Evolutionary conservation across 2,797 vertebrate species (phyloP).

Genomic region (Ctenopoma multispine): DNA sequence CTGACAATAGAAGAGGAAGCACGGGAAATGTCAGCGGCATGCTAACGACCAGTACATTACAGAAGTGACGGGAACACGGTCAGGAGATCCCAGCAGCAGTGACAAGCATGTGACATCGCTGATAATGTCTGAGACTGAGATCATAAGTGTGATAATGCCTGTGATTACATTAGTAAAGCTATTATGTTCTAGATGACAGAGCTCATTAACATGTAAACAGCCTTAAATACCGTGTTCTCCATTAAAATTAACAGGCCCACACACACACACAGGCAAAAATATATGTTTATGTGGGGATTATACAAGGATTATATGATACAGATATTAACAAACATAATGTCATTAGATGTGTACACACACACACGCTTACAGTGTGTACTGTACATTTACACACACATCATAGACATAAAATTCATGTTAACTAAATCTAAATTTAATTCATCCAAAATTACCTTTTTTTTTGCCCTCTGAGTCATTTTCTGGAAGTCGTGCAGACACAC

Average conservation of each 20-base stretch:
- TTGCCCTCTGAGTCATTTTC: slow-evolving; percentile 52
- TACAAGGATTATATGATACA: slow-evolving; percentile 53
- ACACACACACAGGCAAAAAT: slow-evolving; percentile 8
- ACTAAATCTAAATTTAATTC: slow-evolving; percentile 43
- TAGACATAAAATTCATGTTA: slow-evolving; percentile 25
- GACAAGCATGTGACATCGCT: slow-evolving; percentile 68
- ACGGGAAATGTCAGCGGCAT: slow-evolving; percentile 34
- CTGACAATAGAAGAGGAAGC: slow-evolving; percentile 17
- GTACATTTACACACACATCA: slow-evolving; percentile 3
- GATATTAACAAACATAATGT: slow-evolving; percentile 59
- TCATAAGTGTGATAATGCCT: slow-evolving; percentile 72
- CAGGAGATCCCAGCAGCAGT: slow-evolving; percentile 29
- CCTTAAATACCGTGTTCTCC: slow-evolving; percentile 53
- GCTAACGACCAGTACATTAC: background rate
- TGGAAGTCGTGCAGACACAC: slow-evolving; percentile 27
- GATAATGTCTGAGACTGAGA: slow-evolving; percentile 66
- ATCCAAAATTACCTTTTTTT: slow-evolving; percentile 38
- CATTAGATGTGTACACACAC: slow-evolving; percentile 34
- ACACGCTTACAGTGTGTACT: background rate
- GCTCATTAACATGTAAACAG: slow-evolving; percentile 76
- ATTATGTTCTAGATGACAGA: slow-evolving; percentile 71
- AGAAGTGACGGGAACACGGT: slow-evolving; percentile 25
- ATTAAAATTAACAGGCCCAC: slow-evolving; percentile 50
- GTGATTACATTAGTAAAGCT: slow-evolving; percentile 71
- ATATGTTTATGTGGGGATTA: slow-evolving; percentile 45